Conservation (phyloP, 2,888 invertebrate genomes). For the Disparrhopalites patrizii region DNA sequence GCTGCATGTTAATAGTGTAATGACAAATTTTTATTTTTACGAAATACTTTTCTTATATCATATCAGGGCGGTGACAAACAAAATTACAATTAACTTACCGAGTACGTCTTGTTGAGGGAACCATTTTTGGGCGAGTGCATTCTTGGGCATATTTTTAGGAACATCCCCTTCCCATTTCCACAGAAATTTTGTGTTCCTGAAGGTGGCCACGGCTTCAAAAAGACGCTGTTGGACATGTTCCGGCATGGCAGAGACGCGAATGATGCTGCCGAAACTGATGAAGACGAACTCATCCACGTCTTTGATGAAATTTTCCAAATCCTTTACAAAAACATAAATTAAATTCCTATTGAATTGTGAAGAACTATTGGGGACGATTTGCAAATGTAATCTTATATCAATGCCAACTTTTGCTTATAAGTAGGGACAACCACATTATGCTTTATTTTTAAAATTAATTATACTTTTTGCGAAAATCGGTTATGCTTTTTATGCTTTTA, state of each 20-base stretch:
- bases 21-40: neutral
- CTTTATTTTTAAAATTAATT: too few species aligned
- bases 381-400: too few species aligned
- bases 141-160: neutral
- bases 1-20: neutral
- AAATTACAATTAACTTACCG: too few species aligned
- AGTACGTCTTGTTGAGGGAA: neutral
- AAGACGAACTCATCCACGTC: neutral
- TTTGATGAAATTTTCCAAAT: neutral
- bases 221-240: neutral
- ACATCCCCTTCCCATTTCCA: slow-evolving; percentile 2
- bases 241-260: neutral
- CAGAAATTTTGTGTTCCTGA: neutral
- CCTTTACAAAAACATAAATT: too few species aligned
- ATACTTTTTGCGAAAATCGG: too few species aligned
- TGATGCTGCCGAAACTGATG: neutral
- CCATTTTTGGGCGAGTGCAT: neutral
- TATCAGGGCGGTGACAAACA: too few species aligned
- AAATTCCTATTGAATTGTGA: too few species aligned
- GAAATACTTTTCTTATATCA: neutral
- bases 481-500: too few species aligned
- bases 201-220: neutral
- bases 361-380: too few species aligned
- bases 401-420: too few species aligned
- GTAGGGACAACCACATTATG: too few species aligned